Evolutionary conservation across 2,113 vertebrate genomes (phyloP).

Genomic region (Ursus arctos): DNA sequence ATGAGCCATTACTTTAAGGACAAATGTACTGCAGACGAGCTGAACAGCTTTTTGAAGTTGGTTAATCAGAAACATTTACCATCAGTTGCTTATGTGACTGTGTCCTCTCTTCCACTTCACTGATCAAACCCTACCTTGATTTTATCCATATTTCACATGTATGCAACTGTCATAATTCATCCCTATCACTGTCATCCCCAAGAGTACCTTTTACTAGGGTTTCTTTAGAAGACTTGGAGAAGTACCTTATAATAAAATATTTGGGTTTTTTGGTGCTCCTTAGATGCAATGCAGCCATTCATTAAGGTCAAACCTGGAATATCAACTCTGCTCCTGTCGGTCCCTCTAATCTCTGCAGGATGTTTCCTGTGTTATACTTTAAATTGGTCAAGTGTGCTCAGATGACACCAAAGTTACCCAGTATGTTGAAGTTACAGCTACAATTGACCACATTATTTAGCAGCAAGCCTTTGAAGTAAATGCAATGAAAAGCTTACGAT

Average conservation of each 20-base stretch:
- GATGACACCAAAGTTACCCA: conserved; percentile 14
- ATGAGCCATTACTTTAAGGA: not conserved
- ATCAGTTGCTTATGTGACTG: conserved; percentile 33
- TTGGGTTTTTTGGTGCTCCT: not conserved
- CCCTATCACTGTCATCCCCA: conserved; percentile 41
- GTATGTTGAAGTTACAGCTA: not conserved
- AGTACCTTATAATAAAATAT: conserved; percentile 38
- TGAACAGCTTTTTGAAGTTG: conserved; percentile 42
- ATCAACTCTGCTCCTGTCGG: not conserved
- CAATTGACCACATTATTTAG: conserved; percentile 20
- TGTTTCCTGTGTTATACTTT: not conserved
- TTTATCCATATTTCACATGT: conserved; percentile 74
- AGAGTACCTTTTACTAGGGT: not conserved
- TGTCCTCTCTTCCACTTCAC: conserved; percentile 57
- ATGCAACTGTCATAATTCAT: conserved; percentile 75
- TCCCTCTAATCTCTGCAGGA: not conserved
- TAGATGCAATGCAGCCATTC: not conserved
- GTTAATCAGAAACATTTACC: conserved; percentile 61
- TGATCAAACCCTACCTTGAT: conserved; percentile 70
- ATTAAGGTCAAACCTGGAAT: conserved; percentile 2
- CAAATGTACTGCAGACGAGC: not conserved
- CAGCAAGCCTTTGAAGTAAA: not conserved
- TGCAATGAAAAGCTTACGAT: conserved; percentile 48
- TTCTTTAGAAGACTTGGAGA: not conserved
- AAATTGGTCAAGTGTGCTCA: not conserved